These are phyloP conservation scores for Oncorhynchus gorbuscha DNA, from an alignment of 2,113 vertebrate species.

Conservation along the genomic window DNA sequence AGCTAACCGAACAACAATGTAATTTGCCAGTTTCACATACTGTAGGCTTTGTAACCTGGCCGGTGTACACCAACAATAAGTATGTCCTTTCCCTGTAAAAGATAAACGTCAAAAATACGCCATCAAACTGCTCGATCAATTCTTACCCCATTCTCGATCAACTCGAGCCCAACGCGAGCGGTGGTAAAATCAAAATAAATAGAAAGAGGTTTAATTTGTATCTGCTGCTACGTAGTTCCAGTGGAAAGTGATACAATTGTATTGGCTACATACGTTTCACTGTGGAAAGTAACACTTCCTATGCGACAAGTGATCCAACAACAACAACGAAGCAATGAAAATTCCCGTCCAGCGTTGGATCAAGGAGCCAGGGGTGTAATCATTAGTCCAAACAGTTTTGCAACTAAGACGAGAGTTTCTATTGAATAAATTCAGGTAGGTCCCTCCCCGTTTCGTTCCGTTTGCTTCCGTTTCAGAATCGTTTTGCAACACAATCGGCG, in stretches of 20 bases:
- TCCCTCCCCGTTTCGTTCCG: too few relatives aligned
- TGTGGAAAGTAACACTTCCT: background rate
- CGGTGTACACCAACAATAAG: background rate
- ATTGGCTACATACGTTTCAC: background rate
- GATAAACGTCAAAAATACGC: background rate
- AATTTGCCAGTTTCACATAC: too few relatives aligned
- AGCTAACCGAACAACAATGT: too few relatives aligned
- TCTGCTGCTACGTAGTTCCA: background rate
- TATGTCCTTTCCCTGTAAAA: background rate
- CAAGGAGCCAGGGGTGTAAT: too few relatives aligned
- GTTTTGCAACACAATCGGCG: too few relatives aligned
- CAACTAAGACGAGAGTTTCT: too few relatives aligned
- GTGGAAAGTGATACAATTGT: background rate
- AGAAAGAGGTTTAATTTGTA: background rate
- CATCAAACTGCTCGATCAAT: background rate
- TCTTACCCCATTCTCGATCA: background rate
- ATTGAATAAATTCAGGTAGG: too few relatives aligned
- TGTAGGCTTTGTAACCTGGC: too few relatives aligned
- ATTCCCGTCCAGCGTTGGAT: slow-evolving; percentile 26
- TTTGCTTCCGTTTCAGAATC: too few relatives aligned
- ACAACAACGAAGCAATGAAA: background rate
- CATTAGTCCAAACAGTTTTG: too few relatives aligned
- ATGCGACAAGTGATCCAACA: slow-evolving; percentile 53
- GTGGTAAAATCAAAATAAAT: background rate
- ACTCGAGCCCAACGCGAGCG: background rate